A percentile compares a stretch with the other conserved stretches of the same genome.
Conservation (phyloP, 35 echinoderm and acorn worm genomes). For the Apostichopus japonicus region DNA sequence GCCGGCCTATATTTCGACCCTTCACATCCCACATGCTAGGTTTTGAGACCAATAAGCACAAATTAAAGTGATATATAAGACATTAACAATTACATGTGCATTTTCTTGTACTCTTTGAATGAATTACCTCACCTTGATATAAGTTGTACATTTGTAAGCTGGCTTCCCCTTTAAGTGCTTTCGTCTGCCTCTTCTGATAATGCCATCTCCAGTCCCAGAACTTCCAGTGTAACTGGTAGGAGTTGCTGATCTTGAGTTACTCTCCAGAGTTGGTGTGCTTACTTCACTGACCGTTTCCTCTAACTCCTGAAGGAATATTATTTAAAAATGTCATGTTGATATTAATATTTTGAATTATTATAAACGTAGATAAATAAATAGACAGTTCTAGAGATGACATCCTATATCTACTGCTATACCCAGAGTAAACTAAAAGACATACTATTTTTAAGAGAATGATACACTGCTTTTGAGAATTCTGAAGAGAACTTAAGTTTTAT, state of each 20-base stretch:
- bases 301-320: constrained; percentile 67
- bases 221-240: constrained; percentile 69
- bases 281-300: constrained; percentile 79
- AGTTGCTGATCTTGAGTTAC: constrained; percentile 88
- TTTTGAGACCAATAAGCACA: too few relatives aligned
- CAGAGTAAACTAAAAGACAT: not conserved
- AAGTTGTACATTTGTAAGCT: constrained; percentile 82
- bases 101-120: not conserved
- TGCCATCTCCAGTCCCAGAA: constrained; percentile 17
- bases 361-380: too few relatives aligned
- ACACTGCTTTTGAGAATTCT: too few relatives aligned
- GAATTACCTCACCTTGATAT: constrained; percentile 68
- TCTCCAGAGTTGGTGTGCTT: constrained; percentile 84
- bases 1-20: too few relatives aligned
- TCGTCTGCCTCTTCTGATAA: constrained; percentile 22
- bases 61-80: too few relatives aligned
- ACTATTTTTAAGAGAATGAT: too few relatives aligned
- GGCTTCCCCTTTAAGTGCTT: constrained; percentile 68
- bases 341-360: too few relatives aligned
- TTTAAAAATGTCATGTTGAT: not conserved
- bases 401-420: too few relatives aligned
- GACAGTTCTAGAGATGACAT: too few relatives aligned
- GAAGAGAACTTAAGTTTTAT: too few relatives aligned
- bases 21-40: too few relatives aligned
- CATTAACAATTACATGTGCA: too few relatives aligned